These are phyloP conservation scores for Tupaia chinensis DNA, from an alignment of 2,113 vertebrate species.

Conservation along the genomic window DNA sequence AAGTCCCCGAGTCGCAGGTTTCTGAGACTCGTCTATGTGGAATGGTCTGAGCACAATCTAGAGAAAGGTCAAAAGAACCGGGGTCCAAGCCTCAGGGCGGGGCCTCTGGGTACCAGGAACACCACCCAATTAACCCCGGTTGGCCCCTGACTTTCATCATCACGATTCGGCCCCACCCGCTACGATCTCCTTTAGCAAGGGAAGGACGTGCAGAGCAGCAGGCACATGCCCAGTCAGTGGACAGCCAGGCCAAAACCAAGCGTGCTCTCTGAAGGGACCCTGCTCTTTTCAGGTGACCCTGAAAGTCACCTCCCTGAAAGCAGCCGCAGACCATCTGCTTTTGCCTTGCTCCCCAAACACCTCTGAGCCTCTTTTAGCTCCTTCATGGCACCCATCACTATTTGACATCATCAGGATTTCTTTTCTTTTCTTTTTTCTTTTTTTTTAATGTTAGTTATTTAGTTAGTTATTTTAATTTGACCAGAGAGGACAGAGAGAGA, in stretches of 20 bases:
- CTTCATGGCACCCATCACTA: background rate
- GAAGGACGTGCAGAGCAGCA: background rate
- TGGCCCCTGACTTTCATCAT: background rate
- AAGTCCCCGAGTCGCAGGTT: background rate
- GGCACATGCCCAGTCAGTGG: background rate
- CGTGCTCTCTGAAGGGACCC: too few species aligned
- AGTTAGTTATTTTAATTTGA: too few species aligned
- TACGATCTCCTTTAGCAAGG: too few species aligned
- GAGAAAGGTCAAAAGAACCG: background rate
- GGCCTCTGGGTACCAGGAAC: background rate
- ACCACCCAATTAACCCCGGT: too few species aligned
- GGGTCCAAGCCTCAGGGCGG: background rate
- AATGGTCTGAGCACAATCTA: background rate
- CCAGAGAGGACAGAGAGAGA: too few species aligned
- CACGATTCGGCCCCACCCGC: too few species aligned
- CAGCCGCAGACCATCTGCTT: rapidly evolving
- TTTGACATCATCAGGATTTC: background rate
- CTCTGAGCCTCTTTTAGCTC: background rate
- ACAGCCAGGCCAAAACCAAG: background rate
- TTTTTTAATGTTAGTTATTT: too few species aligned
- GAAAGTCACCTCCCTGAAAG: background rate
- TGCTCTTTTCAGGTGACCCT: background rate
- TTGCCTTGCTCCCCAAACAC: background rate
- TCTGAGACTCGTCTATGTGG: rapidly evolving
- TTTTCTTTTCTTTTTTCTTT: too few species aligned